Conservation (phyloP, 2,797 vertebrate genomes). For the Bucorvus abyssinicus region DNA sequence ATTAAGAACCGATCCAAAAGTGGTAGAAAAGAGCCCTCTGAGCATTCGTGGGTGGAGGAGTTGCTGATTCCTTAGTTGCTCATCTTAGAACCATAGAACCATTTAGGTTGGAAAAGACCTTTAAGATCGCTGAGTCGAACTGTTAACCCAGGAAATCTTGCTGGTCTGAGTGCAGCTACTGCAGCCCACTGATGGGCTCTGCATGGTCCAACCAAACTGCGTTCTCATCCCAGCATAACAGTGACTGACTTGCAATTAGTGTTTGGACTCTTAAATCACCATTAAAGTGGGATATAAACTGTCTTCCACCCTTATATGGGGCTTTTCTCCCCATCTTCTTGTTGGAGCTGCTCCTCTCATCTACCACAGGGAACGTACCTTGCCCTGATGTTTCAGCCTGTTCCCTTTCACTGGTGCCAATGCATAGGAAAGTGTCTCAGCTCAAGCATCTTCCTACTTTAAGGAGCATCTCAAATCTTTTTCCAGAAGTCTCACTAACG, state of each 20-base stretch:
- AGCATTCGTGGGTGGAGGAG: neutral
- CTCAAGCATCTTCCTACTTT: conserved; percentile 22
- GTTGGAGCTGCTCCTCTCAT: conserved; percentile 14
- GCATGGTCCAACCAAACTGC: neutral
- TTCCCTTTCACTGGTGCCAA: conserved; percentile 35
- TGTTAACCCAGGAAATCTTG: neutral
- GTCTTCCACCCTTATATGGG: conserved; percentile 31
- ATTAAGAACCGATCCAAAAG: neutral
- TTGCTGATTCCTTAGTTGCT: neutral
- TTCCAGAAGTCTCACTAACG: neutral
- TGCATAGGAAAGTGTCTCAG: neutral
- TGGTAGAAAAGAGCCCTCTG: neutral
- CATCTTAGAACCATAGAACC: neutral
- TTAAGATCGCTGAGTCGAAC: neutral
- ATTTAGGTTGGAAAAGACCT: neutral
- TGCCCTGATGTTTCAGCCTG: conserved; percentile 1
- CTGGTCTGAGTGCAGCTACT: neutral
- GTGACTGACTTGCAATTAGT: neutral
- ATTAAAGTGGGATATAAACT: neutral
- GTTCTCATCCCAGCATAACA: neutral
- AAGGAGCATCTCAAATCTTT: conserved; percentile 23
- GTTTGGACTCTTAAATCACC: conserved; percentile 4
- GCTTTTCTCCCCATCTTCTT: neutral
- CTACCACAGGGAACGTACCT: neutral
- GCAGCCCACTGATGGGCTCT: neutral